Percentiles rank a stretch among this genome's conserved stretches.
These are phyloP conservation scores for Apostichopus leukothele DNA, from an alignment of 53 echinoderm and acorn worm genomes.

Conservation along the genomic window DNA sequence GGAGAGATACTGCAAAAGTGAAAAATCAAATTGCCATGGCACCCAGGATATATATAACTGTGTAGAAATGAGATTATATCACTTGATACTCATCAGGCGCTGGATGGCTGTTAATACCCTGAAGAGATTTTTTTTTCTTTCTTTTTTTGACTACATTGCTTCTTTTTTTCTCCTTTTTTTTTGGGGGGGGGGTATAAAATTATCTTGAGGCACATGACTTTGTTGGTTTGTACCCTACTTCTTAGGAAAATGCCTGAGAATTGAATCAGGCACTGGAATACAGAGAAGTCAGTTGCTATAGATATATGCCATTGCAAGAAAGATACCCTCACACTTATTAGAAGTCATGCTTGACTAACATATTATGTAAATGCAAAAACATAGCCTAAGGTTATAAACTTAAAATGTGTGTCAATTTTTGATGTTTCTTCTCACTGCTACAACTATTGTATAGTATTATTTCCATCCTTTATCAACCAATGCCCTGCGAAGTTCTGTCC, in stretches of 20 bases:
- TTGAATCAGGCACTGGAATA: neutral
- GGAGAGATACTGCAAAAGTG: neutral
- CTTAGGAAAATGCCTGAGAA: neutral
- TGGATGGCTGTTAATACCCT: too few species aligned
- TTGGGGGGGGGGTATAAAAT: neutral
- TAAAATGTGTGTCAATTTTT: too few species aligned
- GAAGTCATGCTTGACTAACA: neutral
- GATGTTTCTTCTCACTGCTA: too few species aligned
- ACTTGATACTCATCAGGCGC: neutral
- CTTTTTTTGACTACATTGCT: too few species aligned
- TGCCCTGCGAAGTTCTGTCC: too few species aligned
- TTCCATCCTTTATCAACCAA: too few species aligned
- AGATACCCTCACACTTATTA: neutral
- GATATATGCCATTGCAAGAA: neutral
- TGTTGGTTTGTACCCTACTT: neutral
- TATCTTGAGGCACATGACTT: neutral
- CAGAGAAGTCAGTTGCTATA: neutral
- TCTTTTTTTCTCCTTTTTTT: too few species aligned
- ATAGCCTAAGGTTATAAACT: neutral
- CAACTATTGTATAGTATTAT: too few species aligned
- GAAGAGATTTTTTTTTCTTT: too few species aligned
- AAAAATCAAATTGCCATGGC: neutral
- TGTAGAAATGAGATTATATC: neutral
- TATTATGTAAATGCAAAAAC: neutral
- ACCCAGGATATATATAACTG: neutral